Conservation (phyloP, 1,140 invertebrate species). For the Meteorus sp. region DNA sequence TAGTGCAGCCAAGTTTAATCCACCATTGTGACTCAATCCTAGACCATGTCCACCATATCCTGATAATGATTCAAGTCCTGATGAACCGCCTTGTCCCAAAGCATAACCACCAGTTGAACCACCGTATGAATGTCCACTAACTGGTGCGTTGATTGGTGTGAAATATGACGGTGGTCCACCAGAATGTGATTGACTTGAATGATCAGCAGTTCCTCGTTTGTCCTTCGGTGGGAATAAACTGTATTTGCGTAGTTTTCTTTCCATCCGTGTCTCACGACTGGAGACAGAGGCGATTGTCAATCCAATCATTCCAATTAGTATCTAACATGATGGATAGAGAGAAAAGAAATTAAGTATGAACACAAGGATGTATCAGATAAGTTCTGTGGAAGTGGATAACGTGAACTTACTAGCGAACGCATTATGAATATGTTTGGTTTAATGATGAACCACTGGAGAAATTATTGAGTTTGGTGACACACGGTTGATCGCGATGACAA, state of each 20-base stretch:
- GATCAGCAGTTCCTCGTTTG: conserved; percentile 49
- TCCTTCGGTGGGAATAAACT: conserved; percentile 34
- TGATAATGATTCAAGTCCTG: conserved; percentile 32
- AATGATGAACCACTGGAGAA: neutral
- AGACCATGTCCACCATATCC: conserved; percentile 23
- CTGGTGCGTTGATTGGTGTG: conserved; percentile 22
- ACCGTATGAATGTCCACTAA: conserved; percentile 27
- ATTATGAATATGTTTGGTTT: conserved; percentile 42
- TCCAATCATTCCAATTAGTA: conserved; percentile 37
- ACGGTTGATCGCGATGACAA: neutral
- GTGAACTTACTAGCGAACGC: conserved; percentile 46
- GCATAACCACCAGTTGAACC: conserved; percentile 16
- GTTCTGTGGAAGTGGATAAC: neutral
- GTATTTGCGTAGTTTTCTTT: conserved; percentile 32
- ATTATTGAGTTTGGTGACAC: neutral
- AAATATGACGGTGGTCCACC: conserved; percentile 31
- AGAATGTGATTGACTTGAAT: conserved; percentile 38
- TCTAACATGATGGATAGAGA: conserved; percentile 33
- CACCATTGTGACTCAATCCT: conserved; percentile 34
- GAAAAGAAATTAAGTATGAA: conserved; percentile 6
- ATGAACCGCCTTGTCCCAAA: conserved; percentile 12
- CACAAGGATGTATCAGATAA: conserved; percentile 16
- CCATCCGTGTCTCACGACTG: conserved; percentile 32
- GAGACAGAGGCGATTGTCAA: conserved; percentile 33
- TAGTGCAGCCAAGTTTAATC: conserved; percentile 15